A percentile compares a stretch with the other conserved stretches of the same genome.
Evolutionary conservation across 2,113 vertebrate species (phyloP).

Genomic region (Sisor rabdophorus): DNA sequence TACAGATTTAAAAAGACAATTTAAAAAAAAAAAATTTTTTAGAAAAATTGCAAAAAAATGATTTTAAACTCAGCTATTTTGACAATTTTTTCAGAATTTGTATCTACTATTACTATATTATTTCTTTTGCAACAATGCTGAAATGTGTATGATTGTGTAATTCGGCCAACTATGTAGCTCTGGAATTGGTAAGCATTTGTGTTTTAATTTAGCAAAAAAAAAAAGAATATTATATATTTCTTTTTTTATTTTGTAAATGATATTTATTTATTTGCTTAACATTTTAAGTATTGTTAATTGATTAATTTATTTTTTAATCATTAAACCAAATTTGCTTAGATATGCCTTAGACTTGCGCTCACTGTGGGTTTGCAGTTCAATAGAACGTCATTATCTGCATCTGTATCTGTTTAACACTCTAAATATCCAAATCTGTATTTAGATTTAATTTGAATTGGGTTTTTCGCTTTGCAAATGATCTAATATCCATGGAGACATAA

Average conservation of each 20-base stretch:
- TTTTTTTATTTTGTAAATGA: too few relatives aligned
- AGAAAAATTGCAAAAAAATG: too few relatives aligned
- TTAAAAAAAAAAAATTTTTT: not conserved
- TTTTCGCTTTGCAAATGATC: not conserved
- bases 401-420: not conserved
- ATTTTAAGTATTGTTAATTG: not conserved
- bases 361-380: not conserved
- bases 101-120: too few relatives aligned
- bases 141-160: too few relatives aligned
- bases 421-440: not conserved
- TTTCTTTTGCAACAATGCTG: too few relatives aligned
- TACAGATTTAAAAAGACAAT: too few relatives aligned
- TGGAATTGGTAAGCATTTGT: not conserved
- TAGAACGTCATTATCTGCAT: not conserved
- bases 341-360: not conserved
- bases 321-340: not conserved
- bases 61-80: not conserved
- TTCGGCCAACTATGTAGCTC: too few relatives aligned
- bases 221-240: too few relatives aligned
- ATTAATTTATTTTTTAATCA: not conserved
- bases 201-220: too few relatives aligned
- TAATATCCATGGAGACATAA: not conserved
- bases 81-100: too few relatives aligned
- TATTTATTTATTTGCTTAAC: not conserved
- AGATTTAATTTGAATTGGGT: not conserved